Percentiles rank a stretch among this genome's conserved stretches.
These are phyloP conservation scores for Mellivora capensis DNA, from an alignment of 2,113 vertebrate species.

Conservation along the genomic window DNA sequence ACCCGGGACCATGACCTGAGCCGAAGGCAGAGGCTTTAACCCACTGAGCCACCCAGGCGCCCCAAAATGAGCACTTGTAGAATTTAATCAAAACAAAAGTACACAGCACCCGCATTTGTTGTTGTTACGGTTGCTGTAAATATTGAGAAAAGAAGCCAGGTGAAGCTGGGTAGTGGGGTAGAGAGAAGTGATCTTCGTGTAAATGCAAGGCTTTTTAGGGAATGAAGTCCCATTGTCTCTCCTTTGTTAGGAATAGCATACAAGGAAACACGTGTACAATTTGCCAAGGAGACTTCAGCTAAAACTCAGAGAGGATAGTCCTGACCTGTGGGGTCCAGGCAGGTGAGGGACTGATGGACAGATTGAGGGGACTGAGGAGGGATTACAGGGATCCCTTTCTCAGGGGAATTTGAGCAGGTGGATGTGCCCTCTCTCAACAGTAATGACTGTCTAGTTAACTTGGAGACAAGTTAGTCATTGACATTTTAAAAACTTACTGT, in stretches of 20 bases:
- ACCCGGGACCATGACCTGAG: no score
- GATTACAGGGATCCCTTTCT: not conserved
- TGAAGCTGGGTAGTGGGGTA: not conserved
- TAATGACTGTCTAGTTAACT: not conserved
- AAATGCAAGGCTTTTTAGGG: not conserved
- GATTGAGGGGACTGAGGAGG: rapidly evolving
- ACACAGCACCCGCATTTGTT: not conserved
- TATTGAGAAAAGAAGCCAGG: not conserved
- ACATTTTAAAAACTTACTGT: not conserved
- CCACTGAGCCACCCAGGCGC: no score
- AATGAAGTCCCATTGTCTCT: not conserved
- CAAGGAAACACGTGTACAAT: not conserved
- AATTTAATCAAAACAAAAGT: not conserved
- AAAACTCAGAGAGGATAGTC: not conserved
- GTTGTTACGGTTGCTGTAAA: not conserved
- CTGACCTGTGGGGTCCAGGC: not conserved
- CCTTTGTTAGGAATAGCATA: not conserved
- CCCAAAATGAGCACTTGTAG: not conserved
- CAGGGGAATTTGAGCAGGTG: not conserved
- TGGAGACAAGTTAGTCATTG: not conserved
- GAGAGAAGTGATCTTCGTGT: not conserved
- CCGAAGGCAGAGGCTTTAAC: no score
- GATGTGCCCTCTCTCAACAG: not conserved
- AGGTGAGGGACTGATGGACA: not conserved
- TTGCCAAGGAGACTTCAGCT: not conserved